A percentile compares a stretch with the other conserved stretches of the same genome.
These are phyloP conservation scores for Indicator maculatus DNA, from an alignment of 2,113 vertebrate species.

Conservation along the genomic window DNA sequence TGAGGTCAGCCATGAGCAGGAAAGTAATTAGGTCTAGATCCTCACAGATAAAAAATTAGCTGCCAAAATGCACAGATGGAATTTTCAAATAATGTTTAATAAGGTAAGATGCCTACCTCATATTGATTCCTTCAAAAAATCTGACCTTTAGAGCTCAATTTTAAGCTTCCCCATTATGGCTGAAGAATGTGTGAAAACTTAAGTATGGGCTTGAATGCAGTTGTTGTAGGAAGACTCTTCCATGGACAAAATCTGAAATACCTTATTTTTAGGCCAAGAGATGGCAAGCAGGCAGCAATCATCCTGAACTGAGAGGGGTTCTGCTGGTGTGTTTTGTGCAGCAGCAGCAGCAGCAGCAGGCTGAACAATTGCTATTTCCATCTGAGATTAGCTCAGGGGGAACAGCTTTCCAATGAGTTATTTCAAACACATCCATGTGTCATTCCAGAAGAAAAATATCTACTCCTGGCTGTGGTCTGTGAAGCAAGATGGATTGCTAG, in stretches of 20 bases:
- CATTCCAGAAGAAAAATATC: slow-evolving; percentile 29
- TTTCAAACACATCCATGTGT: neutral
- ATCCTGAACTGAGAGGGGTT: neutral
- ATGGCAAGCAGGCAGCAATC: neutral
- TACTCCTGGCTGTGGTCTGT: neutral
- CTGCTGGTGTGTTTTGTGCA: neutral
- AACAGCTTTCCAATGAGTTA: neutral
- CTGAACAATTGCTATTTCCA: slow-evolving; percentile 12
- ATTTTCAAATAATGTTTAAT: slow-evolving; percentile 56
- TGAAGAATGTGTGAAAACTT: slow-evolving; percentile 29
- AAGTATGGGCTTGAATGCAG: neutral
- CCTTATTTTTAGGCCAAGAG: neutral
- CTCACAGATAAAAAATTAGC: slow-evolving; percentile 43
- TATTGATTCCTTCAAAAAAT: slow-evolving; percentile 46
- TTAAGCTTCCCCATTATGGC: slow-evolving; percentile 20
- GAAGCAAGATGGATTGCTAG: slow-evolving; percentile 29
- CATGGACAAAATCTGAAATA: neutral
- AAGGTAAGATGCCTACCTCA: neutral
- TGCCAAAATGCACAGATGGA: slow-evolving; percentile 33
- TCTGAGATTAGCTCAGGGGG: neutral
- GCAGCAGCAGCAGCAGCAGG: neutral
- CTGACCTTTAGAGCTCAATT: slow-evolving; percentile 53
- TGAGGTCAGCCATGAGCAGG: neutral
- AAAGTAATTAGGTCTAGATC: slow-evolving; percentile 50
- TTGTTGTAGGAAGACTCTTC: neutral